Percentiles rank a stretch among this genome's conserved stretches.
phyloP scores from a whole-genome alignment of 2,797 vertebrate genomes.

The Hippoglossus hippoglossus region DNA sequence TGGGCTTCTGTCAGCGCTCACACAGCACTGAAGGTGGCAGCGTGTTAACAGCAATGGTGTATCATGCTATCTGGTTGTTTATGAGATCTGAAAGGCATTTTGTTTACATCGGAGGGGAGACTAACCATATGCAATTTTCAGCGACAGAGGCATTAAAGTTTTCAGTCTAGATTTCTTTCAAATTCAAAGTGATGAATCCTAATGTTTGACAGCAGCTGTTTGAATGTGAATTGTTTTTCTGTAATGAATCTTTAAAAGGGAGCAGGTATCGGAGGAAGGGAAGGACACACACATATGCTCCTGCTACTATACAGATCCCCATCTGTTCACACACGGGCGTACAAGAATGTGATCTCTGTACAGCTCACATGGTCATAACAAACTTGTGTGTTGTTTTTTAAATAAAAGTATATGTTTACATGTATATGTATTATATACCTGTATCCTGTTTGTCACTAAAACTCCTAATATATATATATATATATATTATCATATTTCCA shows the following conservation, averaged over 20 bases:
- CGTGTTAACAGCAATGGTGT: conserved; percentile 73
- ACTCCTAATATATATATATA: too few relatives aligned
- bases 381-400: too few relatives aligned
- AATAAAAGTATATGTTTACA: too few relatives aligned
- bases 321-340: too few relatives aligned
- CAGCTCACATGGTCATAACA: too few relatives aligned
- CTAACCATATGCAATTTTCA: conserved; percentile 63
- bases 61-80: conserved; percentile 62
- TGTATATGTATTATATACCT: too few relatives aligned
- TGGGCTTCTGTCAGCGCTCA: conserved; percentile 79
- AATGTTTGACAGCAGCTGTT: conserved; percentile 51
- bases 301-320: too few relatives aligned
- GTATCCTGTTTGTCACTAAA: too few relatives aligned
- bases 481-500: too few relatives aligned
- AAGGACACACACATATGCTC: neutral
- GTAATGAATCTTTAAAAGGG: conserved; percentile 24
- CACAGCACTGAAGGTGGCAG: conserved; percentile 76
- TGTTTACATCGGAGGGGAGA: conserved; percentile 75
- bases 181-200: conserved; percentile 53
- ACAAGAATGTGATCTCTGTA: too few relatives aligned
- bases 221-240: conserved; percentile 41
- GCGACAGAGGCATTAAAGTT: conserved; percentile 55
- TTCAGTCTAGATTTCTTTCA: conserved; percentile 35
- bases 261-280: neutral
- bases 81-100: conserved; percentile 78